Base-by-base conservation (phyloP, 2,888 invertebrate genomes). In the Athripsodes cinereus region DNA sequence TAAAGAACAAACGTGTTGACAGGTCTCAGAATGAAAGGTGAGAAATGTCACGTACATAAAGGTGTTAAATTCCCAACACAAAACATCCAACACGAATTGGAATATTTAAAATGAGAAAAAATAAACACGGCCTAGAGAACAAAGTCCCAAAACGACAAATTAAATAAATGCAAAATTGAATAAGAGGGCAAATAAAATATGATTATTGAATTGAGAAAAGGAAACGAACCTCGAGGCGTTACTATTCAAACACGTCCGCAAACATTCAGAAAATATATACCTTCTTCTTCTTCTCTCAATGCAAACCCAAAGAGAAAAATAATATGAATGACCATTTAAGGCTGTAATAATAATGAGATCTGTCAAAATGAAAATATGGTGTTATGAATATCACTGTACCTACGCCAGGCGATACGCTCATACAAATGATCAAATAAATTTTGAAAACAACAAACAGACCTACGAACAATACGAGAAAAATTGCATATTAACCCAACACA, bases 121-220 rank as follows among this genome's bases (percentile, higher is more conserved):
- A 40, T 16, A 40, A 40, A 40, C n/a, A 5, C 13, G 8, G 26
- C 26, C 26, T 16, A 2, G 13, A 40, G 40, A 40, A 40, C 40
- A 40, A 40, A 8, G 40, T 40, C n/a, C 13, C 47, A 47, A 47
- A 20, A 22, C 21, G 51, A 73, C 72, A 75, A 75, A 78, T 78
- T 79, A 74, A 77, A 78, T 78, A 78, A 78, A 76, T 76, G 74
- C 74, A 72, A 77, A 78, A 79, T 79, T 78, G 75, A 78, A 78
- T 76, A 73, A 76, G 70, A 76, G 74, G 56, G 56, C 76, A 76
- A 79, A 79, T 77, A 78, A 77, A 78, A 31, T 26, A 44, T 21
- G 26, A 57, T 59, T 60, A 60, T 58, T 60, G 50, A 57, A 40
- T 53, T 31, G 61, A 46, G 57, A 58, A 55, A 55, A 61, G 63